phyloP scores from a whole-genome alignment of 2,113 vertebrate genomes.

The Triplophysa tibetana region DNA sequence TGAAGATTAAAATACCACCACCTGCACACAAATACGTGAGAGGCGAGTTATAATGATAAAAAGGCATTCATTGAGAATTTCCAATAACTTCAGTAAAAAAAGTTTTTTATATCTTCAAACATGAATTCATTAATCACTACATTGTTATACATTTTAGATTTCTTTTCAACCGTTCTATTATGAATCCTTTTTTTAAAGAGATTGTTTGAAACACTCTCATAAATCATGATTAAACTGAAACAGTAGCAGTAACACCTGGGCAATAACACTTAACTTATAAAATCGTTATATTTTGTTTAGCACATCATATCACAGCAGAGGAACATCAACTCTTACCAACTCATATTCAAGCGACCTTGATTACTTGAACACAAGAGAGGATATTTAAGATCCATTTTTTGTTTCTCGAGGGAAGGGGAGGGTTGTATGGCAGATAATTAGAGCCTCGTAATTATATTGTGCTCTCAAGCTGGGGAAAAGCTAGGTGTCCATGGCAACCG shows the following conservation, averaged over 20 bases:
- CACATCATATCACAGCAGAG: neutral
- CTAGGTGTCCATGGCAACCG: constrained; percentile 59
- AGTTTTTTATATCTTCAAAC: no score
- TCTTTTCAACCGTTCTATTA: neutral
- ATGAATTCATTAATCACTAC: no score
- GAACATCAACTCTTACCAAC: neutral
- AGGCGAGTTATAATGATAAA: neutral
- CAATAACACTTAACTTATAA: neutral
- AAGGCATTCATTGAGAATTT: neutral
- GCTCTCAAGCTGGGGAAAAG: constrained; percentile 46
- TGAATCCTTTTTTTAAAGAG: neutral
- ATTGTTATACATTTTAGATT: no score
- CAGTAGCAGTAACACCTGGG: neutral
- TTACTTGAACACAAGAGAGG: constrained; percentile 2
- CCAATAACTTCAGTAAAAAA: no score
- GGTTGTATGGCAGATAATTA: constrained; percentile 49
- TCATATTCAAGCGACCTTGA: neutral
- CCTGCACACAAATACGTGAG: neutral
- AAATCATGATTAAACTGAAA: neutral
- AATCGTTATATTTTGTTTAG: neutral
- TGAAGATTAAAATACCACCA: neutral
- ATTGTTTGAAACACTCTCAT: neutral
- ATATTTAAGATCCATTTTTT: constrained; percentile 26
- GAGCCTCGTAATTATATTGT: constrained; percentile 48
- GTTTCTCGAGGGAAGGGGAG: neutral